Evolutionary conservation across 2,113 vertebrate species (phyloP), one percentile per base, ranked within the genome.

Genomic region (Smithornis capensis): DNA sequence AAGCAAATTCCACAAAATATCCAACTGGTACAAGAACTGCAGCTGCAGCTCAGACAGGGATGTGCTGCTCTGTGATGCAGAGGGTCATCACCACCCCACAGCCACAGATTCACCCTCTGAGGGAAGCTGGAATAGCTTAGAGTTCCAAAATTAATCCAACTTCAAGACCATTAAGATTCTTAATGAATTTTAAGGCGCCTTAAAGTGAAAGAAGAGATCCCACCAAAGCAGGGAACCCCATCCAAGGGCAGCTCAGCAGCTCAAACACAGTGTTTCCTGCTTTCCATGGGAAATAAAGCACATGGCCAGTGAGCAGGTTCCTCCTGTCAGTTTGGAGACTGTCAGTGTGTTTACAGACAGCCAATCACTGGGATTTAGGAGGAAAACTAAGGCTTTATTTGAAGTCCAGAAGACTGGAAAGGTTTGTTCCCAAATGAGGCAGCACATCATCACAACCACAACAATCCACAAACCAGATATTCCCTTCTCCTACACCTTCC

Each of bases 1-100:
- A 89, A 95, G 95, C 77, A 90, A 97, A 98, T 92, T 73, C 97
- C 97, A 83, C 60, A 63, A 47, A 97, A 96, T 89, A 95, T 97
- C 97, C 97, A 81, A 9, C 33, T 79, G 96, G 87, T 40, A 35
- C 50, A 24, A 35, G 82, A 90, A 93, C 9, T 87, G 83, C 4
- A 42, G 53, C 95, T 76, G 77, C 83, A 55, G 68, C 96, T 96
- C 56, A 15, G 29, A 23, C 0, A 0, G 45, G 78, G 65, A 44
- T 0, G 19, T 2, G n/a, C 57, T 31, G 24, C 1, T 1, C 31
- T 0, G 14, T 14, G n/a, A 5, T 0, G 29, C 25, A 28, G 49
- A 31, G 47, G 21, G 63, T n/a, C 10, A 17, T 45, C 44, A 7
- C 0, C 83, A 28, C 13, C 17, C 3, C 17, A 47, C 60, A 69